Evolutionary conservation across 2,888 invertebrate species (phyloP).

Genomic region (Drosophila limbata): DNA sequence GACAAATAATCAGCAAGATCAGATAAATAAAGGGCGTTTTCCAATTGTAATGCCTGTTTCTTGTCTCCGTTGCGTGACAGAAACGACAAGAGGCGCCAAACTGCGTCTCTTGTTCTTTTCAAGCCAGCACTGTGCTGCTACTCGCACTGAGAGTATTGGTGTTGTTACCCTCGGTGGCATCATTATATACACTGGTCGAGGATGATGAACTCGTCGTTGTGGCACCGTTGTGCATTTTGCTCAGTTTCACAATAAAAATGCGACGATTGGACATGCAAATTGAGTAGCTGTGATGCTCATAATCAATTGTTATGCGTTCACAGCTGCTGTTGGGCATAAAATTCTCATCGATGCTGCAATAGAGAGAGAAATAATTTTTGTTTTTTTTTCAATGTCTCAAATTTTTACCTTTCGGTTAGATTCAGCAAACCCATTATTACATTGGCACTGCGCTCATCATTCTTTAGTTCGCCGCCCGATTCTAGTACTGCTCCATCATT

Average conservation of each 20-base stretch:
- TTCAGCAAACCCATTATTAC: slow-evolving; percentile 91
- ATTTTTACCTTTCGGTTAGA: slow-evolving; percentile 88
- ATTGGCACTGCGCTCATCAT: slow-evolving; percentile 94
- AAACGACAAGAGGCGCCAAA: slow-evolving; percentile 62
- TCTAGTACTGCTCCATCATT: slow-evolving; percentile 96
- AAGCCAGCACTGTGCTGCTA: slow-evolving; percentile 78
- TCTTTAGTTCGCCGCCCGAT: slow-evolving; percentile 94
- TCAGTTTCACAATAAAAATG: slow-evolving; percentile 91
- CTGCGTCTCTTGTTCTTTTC: slow-evolving; percentile 65
- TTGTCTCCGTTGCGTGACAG: slow-evolving; percentile 48
- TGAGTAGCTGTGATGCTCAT: slow-evolving; percentile 93
- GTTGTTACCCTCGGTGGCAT: slow-evolving; percentile 53
- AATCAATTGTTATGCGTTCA: slow-evolving; percentile 93
- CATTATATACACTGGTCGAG: slow-evolving; percentile 70
- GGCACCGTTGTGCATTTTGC: slow-evolving; percentile 65
- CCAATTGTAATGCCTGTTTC: slow-evolving; percentile 76
- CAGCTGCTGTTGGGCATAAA: slow-evolving; percentile 91
- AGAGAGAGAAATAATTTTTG: not conserved
- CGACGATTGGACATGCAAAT: slow-evolving; percentile 95
- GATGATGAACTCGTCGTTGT: slow-evolving; percentile 57
- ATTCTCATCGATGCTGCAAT: slow-evolving; percentile 88
- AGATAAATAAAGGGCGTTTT: slow-evolving; percentile 83
- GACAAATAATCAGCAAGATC: slow-evolving; percentile 84
- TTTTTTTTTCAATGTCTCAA: not conserved
- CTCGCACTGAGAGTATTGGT: slow-evolving; percentile 43